Evolutionary conservation across 1,140 invertebrate species (phyloP), one percentile per base, ranked within the genome.

Genomic region (Coelopa frigida): DNA sequence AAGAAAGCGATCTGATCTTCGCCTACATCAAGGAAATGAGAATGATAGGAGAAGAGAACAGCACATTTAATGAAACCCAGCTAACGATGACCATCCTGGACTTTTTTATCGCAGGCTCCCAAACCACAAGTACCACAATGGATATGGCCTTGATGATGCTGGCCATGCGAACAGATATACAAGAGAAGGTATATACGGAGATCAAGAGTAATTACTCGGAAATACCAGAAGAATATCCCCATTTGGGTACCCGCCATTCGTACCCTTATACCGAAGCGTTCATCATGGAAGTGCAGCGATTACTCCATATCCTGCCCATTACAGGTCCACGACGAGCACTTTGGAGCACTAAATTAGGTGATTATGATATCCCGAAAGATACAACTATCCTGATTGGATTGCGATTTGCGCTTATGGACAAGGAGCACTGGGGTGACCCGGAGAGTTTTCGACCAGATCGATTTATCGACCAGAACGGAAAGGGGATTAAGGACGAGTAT

Each of bases 71-170:
- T 81, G 84, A 83, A 33, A 78, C 82, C 5, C 82, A 86, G 56
- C 58, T 87, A 23, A 70, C 81, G 12, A 74, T 82, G 55, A 74
- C 84, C 12, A 77, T 83, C 48, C 54, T 85, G 7, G 84, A 87
- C 57, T 68, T 86, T 4, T 80, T 87, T 41, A 78, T 86, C 48
- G 84, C 82, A 3, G 84, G 84, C 6, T 75, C 75, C 0, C 75
- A 78, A 46, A 90, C 87, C 0, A 90, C 86, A 0, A 78, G 83
- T 29, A 80, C 75, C 23, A 79, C 82, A 0, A 56, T 91, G 4
- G 78, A 82, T 48, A 85, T 89, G 69, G 74, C 79, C 1, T 70
- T 91, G 23, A 71, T 88, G 29, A 73, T 77, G n/a, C 77, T 87
- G 56, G 63, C 84, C 1, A 63, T 81, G 33, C 64, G 85, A 48